These are phyloP conservation scores for Aurelia aurita DNA, from an alignment of 30 jellyfish, hydroid and myxozoan species.

Conservation along the genomic window DNA sequence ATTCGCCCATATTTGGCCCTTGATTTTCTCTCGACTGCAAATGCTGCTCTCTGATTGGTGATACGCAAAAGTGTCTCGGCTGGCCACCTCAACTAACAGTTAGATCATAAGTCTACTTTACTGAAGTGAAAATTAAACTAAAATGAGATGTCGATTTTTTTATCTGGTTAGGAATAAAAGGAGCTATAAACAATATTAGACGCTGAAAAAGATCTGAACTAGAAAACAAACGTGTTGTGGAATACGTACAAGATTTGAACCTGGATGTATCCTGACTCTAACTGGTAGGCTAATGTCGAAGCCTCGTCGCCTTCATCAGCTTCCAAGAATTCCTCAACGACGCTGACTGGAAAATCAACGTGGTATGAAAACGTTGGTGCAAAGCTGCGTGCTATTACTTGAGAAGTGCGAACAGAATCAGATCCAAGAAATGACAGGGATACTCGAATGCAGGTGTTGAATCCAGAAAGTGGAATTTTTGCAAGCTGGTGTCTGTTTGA, in stretches of 20 bases:
- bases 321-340: constrained; percentile 24
- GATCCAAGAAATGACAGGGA: constrained; percentile 63
- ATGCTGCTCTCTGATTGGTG: too few species aligned
- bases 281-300: constrained; percentile 65
- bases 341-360: constrained; percentile 79
- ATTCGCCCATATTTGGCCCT: too few species aligned
- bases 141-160: too few species aligned
- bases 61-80: too few species aligned
- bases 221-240: neutral
- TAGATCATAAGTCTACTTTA: too few species aligned
- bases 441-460: constrained; percentile 63
- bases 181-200: too few species aligned
- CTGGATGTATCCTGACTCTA: constrained; percentile 64
- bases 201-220: too few species aligned
- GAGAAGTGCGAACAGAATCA: constrained; percentile 48
- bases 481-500: neutral
- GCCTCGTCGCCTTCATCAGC: constrained; percentile 41
- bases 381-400: constrained; percentile 53
- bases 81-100: too few species aligned
- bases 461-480: constrained; percentile 24
- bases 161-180: too few species aligned
- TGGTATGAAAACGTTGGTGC: constrained; percentile 83
- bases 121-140: too few species aligned
- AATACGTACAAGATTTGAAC: constrained; percentile 76
- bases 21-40: too few species aligned